Base-by-base conservation (phyloP, 2,888 invertebrate genomes). In the Lasioglossum pauxillum region DNA sequence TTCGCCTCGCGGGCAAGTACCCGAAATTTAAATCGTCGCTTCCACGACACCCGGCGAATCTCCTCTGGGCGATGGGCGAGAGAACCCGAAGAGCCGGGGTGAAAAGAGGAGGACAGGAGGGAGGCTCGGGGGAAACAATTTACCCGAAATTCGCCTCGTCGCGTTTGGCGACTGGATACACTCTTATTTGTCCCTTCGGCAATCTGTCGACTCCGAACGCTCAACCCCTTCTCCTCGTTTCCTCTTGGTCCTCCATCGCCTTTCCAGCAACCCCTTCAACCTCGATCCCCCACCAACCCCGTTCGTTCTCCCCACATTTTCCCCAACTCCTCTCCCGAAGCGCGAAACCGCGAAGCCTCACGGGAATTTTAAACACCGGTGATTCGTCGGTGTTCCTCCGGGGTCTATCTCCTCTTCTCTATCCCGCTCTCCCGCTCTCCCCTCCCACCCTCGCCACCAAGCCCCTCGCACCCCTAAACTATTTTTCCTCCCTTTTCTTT, bases 81-180 rank as follows among this genome's bases (percentile, higher is more conserved):
- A 89, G 86, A 87, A 83, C 82, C 80, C 84, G 80, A 90, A 87
- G 86, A 88, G 84, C 75, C 74, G 78, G 83, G 79, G 80, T 80
- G 87, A 83, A 83, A 78, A 81, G 83, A 82, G 80, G 38, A 64
- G 23, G 69, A 27, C 49, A 78, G 41, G 83, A 73, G 71, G 83
- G 82, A 83, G 78, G 88, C 88, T 87, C 91, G 90, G 92, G 90
- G 92, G 93, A 94, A 94, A 94, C 94, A 94, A 94, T 94, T 94
- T 94, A 92, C 90, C 91, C 94, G 92, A 94, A 93, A 94, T 94
- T 94, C 93, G 91, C 93, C 92, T 94, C 93, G 93, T 92, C 93
- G 91, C 90, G 91, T 93, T 93, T 90, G 90, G 92, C 92, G 91
- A 93, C 93, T 92, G 92, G 92, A 92, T 93, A 93, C 92, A 93